Conservation (phyloP, 2,113 vertebrate genomes). For the Naja naja region DNA sequence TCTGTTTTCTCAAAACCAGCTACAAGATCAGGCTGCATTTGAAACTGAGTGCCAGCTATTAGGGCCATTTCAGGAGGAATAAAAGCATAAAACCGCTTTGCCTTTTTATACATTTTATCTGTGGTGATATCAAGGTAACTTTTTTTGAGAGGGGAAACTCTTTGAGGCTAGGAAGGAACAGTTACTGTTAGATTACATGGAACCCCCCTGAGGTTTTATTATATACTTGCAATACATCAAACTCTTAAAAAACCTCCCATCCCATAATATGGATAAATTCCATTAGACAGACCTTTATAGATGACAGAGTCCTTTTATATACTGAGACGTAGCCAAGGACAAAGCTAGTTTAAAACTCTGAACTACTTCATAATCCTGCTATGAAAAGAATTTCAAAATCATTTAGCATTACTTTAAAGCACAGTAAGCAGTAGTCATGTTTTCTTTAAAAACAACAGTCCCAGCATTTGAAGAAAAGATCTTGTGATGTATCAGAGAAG, state of each 20-base stretch:
- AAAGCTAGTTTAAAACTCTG: constrained; percentile 22
- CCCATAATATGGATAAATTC: constrained; percentile 8
- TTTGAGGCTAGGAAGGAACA: constrained; percentile 6
- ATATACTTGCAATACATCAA: constrained; percentile 10
- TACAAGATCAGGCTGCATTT: not conserved
- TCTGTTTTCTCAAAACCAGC: not conserved
- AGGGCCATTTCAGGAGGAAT: not conserved
- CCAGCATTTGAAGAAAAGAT: not conserved
- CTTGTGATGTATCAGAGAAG: not conserved
- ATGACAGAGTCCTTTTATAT: constrained; percentile 16
- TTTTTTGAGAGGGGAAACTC: constrained; percentile 1
- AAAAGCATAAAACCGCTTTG: not conserved
- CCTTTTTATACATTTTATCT: not conserved
- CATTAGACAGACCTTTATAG: constrained; percentile 1
- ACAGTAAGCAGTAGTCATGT: not conserved
- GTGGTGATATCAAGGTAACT: constrained; percentile 26
- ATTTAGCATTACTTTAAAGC: not conserved
- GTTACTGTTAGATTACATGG: not conserved
- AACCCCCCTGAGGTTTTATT: constrained; percentile 17
- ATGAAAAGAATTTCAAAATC: constrained; percentile 17
- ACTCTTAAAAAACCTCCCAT: constrained; percentile 13
- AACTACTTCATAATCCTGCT: constrained; percentile 14
- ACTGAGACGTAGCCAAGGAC: not conserved
- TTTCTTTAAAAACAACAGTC: not conserved
- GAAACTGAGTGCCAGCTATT: not conserved